Conservation (phyloP, 2,888 invertebrate genomes). For the Margaritifera margaritifera region DNA sequence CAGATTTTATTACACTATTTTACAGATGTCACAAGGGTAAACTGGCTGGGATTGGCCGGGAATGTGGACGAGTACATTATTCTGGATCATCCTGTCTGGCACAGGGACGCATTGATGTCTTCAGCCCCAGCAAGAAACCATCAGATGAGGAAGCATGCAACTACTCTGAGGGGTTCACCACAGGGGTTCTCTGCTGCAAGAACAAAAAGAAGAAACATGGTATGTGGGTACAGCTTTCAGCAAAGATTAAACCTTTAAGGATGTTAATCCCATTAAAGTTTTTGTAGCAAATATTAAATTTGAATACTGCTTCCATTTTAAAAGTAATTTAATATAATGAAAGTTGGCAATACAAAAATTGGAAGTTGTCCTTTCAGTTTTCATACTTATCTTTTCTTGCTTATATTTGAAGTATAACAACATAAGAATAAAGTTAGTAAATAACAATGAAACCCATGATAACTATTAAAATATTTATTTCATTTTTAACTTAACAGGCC, state of each 20-base stretch:
- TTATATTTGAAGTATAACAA: too few species aligned
- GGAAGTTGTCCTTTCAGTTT: too few species aligned
- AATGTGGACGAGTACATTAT: conserved; percentile 59
- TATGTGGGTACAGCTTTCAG: conserved; percentile 5
- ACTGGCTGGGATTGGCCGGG: conserved; percentile 67
- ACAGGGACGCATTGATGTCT: conserved; percentile 68
- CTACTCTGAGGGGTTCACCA: conserved; percentile 57
- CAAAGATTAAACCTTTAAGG: background rate
- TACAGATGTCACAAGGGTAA: conserved; percentile 58
- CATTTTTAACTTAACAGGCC: too few species aligned
- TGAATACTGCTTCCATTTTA: too few species aligned
- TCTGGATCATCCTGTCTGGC: conserved; percentile 61
- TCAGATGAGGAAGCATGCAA: conserved; percentile 50
- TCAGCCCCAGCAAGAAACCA: conserved; percentile 40
- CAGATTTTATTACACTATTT: conserved; percentile 1
- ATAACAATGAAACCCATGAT: too few species aligned
- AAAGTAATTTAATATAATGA: too few species aligned
- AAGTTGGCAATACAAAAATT: too few species aligned
- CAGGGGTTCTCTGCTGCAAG: conserved; percentile 69
- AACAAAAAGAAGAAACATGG: conserved; percentile 29
- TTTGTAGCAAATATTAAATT: too few species aligned
- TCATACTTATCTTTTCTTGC: too few species aligned
- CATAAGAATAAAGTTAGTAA: too few species aligned
- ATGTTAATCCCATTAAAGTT: background rate
- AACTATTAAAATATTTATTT: too few species aligned